Percentiles rank a stretch among this genome's conserved stretches.
phyloP scores from a whole-genome alignment of 2,113 vertebrate species.

The Protobothrops flavoviridis region DNA sequence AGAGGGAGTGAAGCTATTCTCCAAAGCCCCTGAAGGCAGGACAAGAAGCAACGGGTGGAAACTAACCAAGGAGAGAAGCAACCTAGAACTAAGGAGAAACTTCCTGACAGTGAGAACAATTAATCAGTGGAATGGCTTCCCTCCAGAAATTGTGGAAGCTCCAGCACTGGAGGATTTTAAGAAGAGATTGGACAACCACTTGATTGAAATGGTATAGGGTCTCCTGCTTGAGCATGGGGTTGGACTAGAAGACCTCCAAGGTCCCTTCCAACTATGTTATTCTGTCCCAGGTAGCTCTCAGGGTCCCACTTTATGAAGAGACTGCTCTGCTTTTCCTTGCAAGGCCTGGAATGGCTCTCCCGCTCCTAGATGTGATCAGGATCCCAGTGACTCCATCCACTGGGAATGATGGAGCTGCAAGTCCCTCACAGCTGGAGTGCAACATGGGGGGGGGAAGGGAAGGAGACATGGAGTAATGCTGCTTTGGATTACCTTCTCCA shows the following conservation, averaged over 20 bases:
- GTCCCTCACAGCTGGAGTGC: background rate
- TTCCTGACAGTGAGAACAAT: background rate
- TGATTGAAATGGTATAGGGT: background rate
- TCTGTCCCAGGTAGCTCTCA: background rate
- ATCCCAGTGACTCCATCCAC: background rate
- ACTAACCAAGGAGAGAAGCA: background rate
- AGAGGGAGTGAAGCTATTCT: background rate
- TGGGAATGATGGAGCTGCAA: background rate
- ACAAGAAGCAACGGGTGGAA: background rate
- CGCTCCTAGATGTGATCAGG: background rate
- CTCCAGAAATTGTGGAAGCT: background rate
- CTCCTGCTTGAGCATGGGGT: background rate
- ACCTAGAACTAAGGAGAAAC: background rate
- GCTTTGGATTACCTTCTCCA: background rate
- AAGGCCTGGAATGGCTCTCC: background rate
- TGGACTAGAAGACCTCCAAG: background rate
- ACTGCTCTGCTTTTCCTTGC: background rate
- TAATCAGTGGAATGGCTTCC: background rate
- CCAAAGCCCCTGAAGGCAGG: background rate
- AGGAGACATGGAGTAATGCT: background rate
- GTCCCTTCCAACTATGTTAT: background rate
- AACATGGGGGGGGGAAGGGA: background rate
- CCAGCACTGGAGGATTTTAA: background rate
- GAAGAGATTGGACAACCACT: background rate
- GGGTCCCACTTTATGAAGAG: background rate